Evolutionary conservation across 2,888 invertebrate species (phyloP).

Genomic region (Epirrhoe alternata): DNA sequence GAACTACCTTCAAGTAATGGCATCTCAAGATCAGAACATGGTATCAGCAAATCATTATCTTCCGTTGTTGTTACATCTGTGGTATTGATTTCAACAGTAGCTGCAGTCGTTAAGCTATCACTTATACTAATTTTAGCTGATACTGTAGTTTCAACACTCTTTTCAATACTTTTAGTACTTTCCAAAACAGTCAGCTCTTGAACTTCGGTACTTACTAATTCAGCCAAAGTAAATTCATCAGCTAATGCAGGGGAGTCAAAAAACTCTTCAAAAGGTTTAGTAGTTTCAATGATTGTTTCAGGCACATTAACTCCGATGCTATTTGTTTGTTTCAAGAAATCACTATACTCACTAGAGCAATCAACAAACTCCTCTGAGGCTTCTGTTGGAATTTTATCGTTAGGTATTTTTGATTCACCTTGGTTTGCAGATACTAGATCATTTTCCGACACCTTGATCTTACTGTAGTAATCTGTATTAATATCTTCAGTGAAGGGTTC

Average conservation of each 20-base stretch:
- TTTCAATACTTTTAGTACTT: constrained; percentile 11
- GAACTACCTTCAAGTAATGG: background rate
- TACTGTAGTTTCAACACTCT: background rate
- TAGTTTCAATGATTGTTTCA: constrained; percentile 14
- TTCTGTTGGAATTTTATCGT: background rate
- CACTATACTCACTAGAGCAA: constrained; percentile 15
- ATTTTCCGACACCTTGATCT: background rate
- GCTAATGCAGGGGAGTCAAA: constrained; percentile 28
- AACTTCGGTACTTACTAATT: constrained; percentile 19
- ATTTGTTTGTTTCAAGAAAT: background rate
- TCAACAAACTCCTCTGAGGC: constrained; percentile 25
- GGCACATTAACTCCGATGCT: background rate
- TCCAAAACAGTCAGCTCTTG: constrained; percentile 23
- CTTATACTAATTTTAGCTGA: constrained; percentile 5
- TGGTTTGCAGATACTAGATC: background rate
- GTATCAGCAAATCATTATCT: background rate
- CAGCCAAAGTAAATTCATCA: constrained; percentile 14
- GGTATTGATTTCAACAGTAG: constrained; percentile 4
- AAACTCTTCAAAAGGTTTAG: constrained; percentile 26
- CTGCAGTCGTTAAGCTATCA: constrained; percentile 12
- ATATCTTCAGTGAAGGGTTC: background rate
- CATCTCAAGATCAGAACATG: background rate
- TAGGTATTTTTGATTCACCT: background rate
- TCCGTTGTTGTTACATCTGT: background rate
- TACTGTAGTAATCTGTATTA: background rate